Evolutionary conservation across 2,113 vertebrate genomes (phyloP).

Genomic region (Suncus etruscus): DNA sequence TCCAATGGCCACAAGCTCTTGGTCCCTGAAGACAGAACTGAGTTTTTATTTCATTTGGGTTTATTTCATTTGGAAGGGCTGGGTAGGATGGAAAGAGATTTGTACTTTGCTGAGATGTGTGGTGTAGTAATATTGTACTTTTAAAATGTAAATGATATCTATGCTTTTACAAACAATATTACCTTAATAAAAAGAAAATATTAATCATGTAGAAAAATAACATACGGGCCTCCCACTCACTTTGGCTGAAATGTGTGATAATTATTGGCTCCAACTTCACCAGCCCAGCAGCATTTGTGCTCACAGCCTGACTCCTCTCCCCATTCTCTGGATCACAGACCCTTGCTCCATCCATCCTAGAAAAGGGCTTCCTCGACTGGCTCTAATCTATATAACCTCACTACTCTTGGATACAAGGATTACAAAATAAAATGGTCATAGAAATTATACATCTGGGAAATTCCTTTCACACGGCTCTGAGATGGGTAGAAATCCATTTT

Average conservation of each 20-base stretch:
- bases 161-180: too few relatives aligned
- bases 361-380: not conserved
- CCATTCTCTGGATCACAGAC: not conserved
- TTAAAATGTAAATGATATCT: too few relatives aligned
- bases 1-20: too few relatives aligned
- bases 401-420: not conserved
- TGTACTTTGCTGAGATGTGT: too few relatives aligned
- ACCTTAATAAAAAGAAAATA: too few relatives aligned
- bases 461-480: not conserved
- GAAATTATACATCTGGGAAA: too few relatives aligned
- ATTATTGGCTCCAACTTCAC: not conserved
- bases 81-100: too few relatives aligned
- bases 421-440: not conserved
- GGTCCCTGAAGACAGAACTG: too few relatives aligned
- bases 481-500: not conserved
- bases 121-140: too few relatives aligned
- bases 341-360: not conserved
- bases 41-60: too few relatives aligned
- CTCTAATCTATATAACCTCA: not conserved
- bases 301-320: not conserved
- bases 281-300: not conserved
- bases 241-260: fast-evolving
- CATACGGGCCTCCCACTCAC: not conserved
- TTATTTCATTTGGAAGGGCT: too few relatives aligned
- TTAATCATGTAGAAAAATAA: too few relatives aligned